A percentile compares a stretch with the other conserved stretches of the same genome.
These are phyloP conservation scores for Melanchra persicariae DNA, from an alignment of 2,888 invertebrate genomes.

Conservation along the genomic window DNA sequence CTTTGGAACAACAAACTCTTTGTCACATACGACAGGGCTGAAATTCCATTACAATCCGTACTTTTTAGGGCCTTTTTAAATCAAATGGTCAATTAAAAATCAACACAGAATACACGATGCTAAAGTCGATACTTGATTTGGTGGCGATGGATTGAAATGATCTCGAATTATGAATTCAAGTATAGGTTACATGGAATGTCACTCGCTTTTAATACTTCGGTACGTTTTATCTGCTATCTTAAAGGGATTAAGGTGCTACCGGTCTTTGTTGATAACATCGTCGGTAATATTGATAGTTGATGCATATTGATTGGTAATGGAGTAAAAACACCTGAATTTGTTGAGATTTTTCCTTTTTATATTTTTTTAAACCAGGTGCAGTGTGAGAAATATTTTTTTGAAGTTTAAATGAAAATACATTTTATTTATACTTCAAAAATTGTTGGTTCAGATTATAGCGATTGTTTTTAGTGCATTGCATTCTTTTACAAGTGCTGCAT, in stretches of 20 bases:
- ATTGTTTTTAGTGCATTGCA: slow-evolving; percentile 18
- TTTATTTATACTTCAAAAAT: no score
- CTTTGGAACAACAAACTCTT: neutral
- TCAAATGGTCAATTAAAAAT: slow-evolving; percentile 2
- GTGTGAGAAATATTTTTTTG: slow-evolving; percentile 20
- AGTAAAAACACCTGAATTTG: slow-evolving; percentile 43
- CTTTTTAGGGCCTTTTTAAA: neutral
- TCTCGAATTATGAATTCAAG: slow-evolving; percentile 11
- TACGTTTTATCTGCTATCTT: slow-evolving; percentile 77
- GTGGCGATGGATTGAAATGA: slow-evolving; percentile 2
- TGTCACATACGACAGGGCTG: neutral
- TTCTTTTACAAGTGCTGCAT: slow-evolving; percentile 20
- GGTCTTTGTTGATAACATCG: slow-evolving; percentile 74
- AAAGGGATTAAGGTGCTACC: slow-evolving; percentile 84
- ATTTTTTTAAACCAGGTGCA: slow-evolving; percentile 28
- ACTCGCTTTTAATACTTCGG: slow-evolving; percentile 78
- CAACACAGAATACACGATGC: neutral
- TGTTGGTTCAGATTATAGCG: neutral
- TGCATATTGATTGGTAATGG: slow-evolving; percentile 65
- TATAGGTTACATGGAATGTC: slow-evolving; percentile 84
- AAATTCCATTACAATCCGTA: slow-evolving; percentile 3
- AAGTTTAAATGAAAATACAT: neutral
- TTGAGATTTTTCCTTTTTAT: neutral
- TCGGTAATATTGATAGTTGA: slow-evolving; percentile 62
- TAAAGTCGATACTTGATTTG: slow-evolving; percentile 7